Base-by-base conservation (phyloP, 2,888 invertebrate genomes). In the Boloria euphrosyne region DNA sequence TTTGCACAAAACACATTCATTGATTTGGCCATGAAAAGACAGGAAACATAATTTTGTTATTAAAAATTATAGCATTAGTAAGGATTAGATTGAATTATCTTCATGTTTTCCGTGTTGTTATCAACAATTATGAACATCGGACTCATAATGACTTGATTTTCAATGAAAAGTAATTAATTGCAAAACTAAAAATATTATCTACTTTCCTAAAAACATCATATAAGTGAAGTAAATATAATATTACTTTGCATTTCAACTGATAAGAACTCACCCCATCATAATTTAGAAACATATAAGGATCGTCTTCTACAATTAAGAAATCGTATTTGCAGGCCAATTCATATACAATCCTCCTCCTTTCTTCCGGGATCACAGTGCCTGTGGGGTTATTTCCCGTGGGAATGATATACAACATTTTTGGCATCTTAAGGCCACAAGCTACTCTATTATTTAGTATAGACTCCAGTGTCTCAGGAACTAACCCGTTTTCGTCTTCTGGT, bases 301-400 rank as follows among this genome's bases (percentile, higher is more conserved):
- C 97, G 77, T 97, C 97, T 80, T 97, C 97, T 7, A 97, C 77
- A 62, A 97, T 96, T 10, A 97, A 77, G 46, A 97, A 93, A 84
- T 97, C 94, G 81, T 95, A 96, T 80, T 94, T 93, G 83, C 95
- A 95, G 54, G 96, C 96, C 70, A 97, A 90, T 73, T 94, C 90
- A 79, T 97, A 97, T 52, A 97, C 94, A 83, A 94, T 93, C 69
- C 93, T 90, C 67, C 95, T 93, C 71, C 96, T 92, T 16, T 94
- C 93, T 53, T 93, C 86, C 0, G 95, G 91, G 63, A 96, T 87
- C 0, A 95, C 94, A 0, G 93, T 93, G 0, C 97, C 97, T 0
- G 95, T 95, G 1, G 97, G 97, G 80, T 97, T 97, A 31, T 94
- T 94, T 0, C 95, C 96, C 13, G 95, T 96, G 0, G 97, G 96